phyloP scores from a whole-genome alignment of 2,797 vertebrate species.

The Malurus leucopterus region DNA sequence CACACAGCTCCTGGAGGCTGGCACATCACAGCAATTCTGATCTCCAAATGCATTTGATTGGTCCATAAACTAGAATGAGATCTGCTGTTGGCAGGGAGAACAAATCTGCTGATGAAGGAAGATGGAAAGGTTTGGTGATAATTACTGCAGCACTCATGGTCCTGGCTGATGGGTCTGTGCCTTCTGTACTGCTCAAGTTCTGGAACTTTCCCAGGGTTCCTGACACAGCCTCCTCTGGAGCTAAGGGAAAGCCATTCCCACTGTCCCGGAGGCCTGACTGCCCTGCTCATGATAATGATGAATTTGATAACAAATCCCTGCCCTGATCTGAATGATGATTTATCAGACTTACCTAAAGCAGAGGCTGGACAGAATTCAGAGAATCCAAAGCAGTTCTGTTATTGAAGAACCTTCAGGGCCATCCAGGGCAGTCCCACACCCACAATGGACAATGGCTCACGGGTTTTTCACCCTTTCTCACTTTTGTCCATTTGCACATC shows the following conservation, averaged over 20 bases:
- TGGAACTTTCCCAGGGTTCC: not conserved
- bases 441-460: too few species aligned
- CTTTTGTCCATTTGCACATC: too few species aligned
- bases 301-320: not conserved
- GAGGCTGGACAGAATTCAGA: too few species aligned
- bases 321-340: not conserved
- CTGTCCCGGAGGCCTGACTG: not conserved
- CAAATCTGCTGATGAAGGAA: not conserved
- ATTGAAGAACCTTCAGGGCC: too few species aligned
- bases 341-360: too few species aligned
- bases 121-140: not conserved
- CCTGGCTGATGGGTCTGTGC: not conserved
- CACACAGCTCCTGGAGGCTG: not conserved
- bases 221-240: not conserved
- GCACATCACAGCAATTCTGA: not conserved
- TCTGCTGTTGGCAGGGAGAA: not conserved
- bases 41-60: not conserved
- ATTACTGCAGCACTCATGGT: not conserved
- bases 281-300: fast-evolving
- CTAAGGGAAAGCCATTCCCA: not conserved
- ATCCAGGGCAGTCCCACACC: too few species aligned
- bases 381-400: too few species aligned
- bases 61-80: not conserved
- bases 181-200: not conserved
- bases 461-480: too few species aligned